Evolutionary conservation across 2,797 vertebrate species (phyloP).

Genomic region (Enoplosus armatus): DNA sequence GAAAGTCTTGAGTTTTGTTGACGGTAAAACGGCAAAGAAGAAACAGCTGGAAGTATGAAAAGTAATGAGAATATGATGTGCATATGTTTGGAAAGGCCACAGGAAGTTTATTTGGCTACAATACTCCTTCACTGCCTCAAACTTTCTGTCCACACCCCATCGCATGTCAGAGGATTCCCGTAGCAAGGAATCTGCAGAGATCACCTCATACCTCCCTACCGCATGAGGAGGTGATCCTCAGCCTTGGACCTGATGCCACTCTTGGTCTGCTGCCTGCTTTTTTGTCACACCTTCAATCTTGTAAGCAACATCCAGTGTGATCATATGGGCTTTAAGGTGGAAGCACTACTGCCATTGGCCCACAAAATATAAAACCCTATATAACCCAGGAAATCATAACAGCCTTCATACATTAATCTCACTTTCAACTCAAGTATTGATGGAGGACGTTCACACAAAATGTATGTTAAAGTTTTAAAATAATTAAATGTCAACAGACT

Average conservation of each 20-base stretch:
- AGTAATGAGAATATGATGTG: too few species aligned
- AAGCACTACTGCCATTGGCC: neutral
- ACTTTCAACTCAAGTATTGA: neutral
- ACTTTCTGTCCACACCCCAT: conserved; percentile 17
- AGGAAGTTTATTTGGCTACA: conserved; percentile 27
- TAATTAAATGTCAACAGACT: neutral
- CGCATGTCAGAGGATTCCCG: conserved; percentile 20
- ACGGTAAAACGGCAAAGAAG: too few species aligned
- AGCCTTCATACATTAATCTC: neutral
- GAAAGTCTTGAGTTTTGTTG: neutral
- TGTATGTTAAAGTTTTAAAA: neutral
- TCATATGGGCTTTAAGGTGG: neutral
- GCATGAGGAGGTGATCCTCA: conserved; percentile 20
- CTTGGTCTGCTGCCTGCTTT: conserved; percentile 2
- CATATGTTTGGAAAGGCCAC: conserved; percentile 21
- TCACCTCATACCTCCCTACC: conserved; percentile 2
- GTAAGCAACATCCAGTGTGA: conserved; percentile 7
- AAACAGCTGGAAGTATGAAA: neutral
- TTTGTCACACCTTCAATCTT: conserved; percentile 26
- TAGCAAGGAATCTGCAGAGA: conserved; percentile 13
- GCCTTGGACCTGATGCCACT: conserved; percentile 23
- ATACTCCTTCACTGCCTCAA: conserved; percentile 14
- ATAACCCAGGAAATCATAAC: neutral
- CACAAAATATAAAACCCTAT: neutral
- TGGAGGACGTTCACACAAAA: neutral